These are phyloP conservation scores for Halocynthia aurantium DNA, from an alignment of 23 tunicate genomes.

Conservation along the genomic window DNA sequence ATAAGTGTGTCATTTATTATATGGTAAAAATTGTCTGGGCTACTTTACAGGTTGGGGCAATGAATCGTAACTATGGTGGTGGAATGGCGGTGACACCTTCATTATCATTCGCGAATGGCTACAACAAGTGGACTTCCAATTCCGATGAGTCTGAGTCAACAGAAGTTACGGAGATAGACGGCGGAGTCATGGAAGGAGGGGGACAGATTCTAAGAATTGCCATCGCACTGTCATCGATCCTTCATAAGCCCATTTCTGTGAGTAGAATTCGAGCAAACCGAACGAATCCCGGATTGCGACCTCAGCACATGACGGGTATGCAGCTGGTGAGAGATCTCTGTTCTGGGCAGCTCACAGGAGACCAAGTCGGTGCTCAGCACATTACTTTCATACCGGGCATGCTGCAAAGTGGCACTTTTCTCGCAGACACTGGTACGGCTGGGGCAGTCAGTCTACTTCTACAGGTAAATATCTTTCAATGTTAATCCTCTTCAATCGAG, in stretches of 20 bases:
- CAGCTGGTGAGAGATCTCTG: conserved; percentile 62
- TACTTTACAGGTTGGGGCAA: conserved; percentile 11
- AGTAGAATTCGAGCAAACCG: conserved; percentile 54
- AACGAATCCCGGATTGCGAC: conserved; percentile 64
- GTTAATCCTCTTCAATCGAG: too few species aligned
- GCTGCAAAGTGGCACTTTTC: conserved; percentile 66
- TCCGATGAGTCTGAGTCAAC: conserved; percentile 72
- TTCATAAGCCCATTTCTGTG: conserved; percentile 62
- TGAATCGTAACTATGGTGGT: conserved; percentile 13
- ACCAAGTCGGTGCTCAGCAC: conserved; percentile 72
- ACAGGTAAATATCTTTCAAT: conserved; percentile 18
- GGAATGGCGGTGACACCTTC: conserved; percentile 25
- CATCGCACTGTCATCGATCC: conserved; percentile 49
- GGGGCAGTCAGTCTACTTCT: conserved; percentile 80
- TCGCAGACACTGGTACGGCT: conserved; percentile 87
- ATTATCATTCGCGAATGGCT: conserved; percentile 49
- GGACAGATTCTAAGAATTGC: conserved; percentile 77
- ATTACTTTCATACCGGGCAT: conserved; percentile 63
- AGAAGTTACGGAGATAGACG: conserved; percentile 60
- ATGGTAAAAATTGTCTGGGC: neutral
- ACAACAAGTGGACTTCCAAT: conserved; percentile 74
- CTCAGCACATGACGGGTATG: conserved; percentile 88
- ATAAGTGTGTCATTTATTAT: too few species aligned
- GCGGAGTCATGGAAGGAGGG: conserved; percentile 85
- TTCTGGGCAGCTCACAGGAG: conserved; percentile 69